phyloP scores from a whole-genome alignment of 2,888 invertebrate genomes.

The Eurytoma adleriae region DNA sequence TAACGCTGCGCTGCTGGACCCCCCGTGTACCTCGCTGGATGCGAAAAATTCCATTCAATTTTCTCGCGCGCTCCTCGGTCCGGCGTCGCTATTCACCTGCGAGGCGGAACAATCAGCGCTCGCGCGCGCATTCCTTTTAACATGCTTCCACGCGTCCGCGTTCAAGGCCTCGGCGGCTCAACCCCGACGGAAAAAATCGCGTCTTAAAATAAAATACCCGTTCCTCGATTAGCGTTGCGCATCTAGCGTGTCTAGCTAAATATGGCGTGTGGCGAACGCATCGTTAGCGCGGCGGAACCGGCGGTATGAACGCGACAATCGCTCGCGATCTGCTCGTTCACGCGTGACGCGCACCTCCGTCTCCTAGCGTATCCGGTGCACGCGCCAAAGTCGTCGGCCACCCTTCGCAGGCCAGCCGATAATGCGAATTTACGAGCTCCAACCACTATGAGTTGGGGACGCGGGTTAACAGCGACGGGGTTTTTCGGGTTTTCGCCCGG shows the following conservation, averaged over 20 bases:
- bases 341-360: background rate
- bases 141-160: no score
- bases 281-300: background rate
- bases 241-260: background rate
- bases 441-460: background rate
- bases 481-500: no score
- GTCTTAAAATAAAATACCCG: no score
- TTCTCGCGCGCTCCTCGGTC: no score
- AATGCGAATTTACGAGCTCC: slow-evolving; percentile 42
- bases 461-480: background rate
- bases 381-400: slow-evolving; percentile 1
- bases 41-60: no score
- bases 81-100: no score
- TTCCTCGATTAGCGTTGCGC: background rate
- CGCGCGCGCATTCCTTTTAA: no score
- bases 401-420: background rate
- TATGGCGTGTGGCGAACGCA: background rate
- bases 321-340: slow-evolving; percentile 7
- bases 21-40: no score
- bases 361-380: background rate
- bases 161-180: no score
- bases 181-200: no score
- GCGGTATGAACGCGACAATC: background rate
- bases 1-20: no score
- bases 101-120: no score